A percentile compares a stretch with the other conserved stretches of the same genome.
These are phyloP conservation scores for Orthonevra nobilis DNA, from an alignment of 2,888 invertebrate genomes.

Conservation along the genomic window DNA sequence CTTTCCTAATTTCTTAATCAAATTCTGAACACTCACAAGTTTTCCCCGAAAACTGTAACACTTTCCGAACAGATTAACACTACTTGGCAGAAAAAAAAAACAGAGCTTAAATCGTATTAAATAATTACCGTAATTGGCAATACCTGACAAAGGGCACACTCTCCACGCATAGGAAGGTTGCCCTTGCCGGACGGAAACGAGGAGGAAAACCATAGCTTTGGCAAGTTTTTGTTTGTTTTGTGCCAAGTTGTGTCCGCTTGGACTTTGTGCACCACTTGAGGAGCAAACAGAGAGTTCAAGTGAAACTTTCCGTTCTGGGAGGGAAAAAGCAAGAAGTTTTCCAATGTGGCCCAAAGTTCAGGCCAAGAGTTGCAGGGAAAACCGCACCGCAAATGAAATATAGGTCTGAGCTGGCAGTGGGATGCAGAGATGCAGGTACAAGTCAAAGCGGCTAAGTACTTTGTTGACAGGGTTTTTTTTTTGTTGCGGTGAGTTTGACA, in stretches of 20 bases:
- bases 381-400: slow-evolving; percentile 15
- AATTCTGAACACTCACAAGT: slow-evolving; percentile 30
- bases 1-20: slow-evolving; percentile 55
- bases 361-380: slow-evolving; percentile 25
- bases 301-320: slow-evolving; percentile 31
- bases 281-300: background rate
- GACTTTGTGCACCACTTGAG: slow-evolving; percentile 15
- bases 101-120: slow-evolving; percentile 48
- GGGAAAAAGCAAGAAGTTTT: slow-evolving; percentile 9
- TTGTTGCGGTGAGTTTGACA: background rate
- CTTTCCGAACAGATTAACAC: slow-evolving; percentile 31
- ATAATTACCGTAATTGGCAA: slow-evolving; percentile 61
- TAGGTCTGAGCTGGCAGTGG: too few relatives aligned
- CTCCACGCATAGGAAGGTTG: background rate
- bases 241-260: background rate
- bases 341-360: slow-evolving; percentile 31
- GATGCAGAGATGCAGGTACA: too few relatives aligned
- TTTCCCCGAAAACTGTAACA: slow-evolving; percentile 22
- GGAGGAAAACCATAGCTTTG: background rate
- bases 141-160: slow-evolving; percentile 44
- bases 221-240: slow-evolving; percentile 7
- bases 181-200: background rate
- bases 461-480: background rate
- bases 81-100: background rate
- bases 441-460: too few relatives aligned